phyloP scores from a whole-genome alignment of 2,797 vertebrate genomes.

The Microchirus variegatus region DNA sequence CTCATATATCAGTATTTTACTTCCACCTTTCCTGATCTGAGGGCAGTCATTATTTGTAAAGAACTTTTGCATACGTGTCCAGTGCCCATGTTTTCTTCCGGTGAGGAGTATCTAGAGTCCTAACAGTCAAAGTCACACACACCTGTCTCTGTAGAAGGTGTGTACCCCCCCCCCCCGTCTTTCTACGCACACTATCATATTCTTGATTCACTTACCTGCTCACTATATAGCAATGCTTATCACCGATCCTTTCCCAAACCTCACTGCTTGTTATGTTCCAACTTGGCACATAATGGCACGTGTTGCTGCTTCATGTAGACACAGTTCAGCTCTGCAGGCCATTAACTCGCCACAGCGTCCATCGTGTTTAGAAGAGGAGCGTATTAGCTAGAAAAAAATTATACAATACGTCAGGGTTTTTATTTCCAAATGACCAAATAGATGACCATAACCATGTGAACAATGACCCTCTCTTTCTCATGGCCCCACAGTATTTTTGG shows the following conservation, averaged over 20 bases:
- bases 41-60: background rate
- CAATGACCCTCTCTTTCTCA: no score
- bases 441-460: no score
- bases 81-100: no score
- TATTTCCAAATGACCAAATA: no score
- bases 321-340: background rate
- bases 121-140: background rate
- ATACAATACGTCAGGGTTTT: no score
- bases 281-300: conserved; percentile 18
- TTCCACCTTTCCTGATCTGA: background rate
- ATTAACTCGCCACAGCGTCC: background rate
- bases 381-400: no score
- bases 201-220: no score
- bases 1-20: background rate
- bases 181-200: conserved; percentile 16
- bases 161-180: conserved; percentile 28
- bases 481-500: no score
- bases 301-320: background rate
- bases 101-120: background rate
- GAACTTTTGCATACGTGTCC: no score
- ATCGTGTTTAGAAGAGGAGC: no score
- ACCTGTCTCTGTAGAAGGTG: conserved; percentile 17
- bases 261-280: conserved; percentile 27
- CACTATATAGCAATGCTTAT: no score
- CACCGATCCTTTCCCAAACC: conserved; percentile 29